Conservation (phyloP, 1,140 invertebrate genomes). For the Brachystomella parvula region DNA sequence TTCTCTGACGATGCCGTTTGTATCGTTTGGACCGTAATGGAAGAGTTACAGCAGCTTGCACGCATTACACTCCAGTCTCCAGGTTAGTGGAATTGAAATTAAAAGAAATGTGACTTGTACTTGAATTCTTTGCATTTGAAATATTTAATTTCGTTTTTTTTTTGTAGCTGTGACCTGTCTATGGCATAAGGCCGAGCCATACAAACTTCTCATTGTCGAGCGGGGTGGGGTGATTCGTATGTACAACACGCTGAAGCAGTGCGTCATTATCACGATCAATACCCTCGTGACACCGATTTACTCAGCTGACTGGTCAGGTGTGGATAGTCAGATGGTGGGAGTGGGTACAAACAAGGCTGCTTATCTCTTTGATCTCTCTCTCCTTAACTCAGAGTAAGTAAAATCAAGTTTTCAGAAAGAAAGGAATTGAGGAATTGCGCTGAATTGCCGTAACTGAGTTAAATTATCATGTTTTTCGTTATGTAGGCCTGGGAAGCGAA, state of each 20-base stretch:
- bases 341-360: constrained; percentile 2
- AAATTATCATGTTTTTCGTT: neutral
- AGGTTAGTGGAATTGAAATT: constrained; percentile 2
- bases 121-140: constrained; percentile 4
- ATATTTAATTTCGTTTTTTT: neutral
- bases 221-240: constrained; percentile 19
- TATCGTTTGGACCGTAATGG: constrained; percentile 5
- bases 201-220: constrained; percentile 26
- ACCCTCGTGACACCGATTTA: constrained; percentile 5
- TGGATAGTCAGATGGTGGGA: constrained; percentile 12
- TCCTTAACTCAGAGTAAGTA: constrained; percentile 14
- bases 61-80: neutral
- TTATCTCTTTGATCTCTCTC: constrained; percentile 15
- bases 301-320: constrained; percentile 19
- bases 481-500: neutral
- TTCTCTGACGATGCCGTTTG: neutral
- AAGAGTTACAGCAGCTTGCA: neutral
- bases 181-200: constrained; percentile 24
- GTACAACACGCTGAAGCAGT: constrained; percentile 25
- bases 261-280: constrained; percentile 15
- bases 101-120: neutral
- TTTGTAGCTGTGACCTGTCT: constrained; percentile 13
- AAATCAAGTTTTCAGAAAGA: neutral
- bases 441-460: neutral
- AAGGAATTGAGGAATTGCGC: constrained; percentile 13